Base-by-base conservation (phyloP, 37 sponge, comb jelly and placozoan genomes). In the Agelas oroides region DNA sequence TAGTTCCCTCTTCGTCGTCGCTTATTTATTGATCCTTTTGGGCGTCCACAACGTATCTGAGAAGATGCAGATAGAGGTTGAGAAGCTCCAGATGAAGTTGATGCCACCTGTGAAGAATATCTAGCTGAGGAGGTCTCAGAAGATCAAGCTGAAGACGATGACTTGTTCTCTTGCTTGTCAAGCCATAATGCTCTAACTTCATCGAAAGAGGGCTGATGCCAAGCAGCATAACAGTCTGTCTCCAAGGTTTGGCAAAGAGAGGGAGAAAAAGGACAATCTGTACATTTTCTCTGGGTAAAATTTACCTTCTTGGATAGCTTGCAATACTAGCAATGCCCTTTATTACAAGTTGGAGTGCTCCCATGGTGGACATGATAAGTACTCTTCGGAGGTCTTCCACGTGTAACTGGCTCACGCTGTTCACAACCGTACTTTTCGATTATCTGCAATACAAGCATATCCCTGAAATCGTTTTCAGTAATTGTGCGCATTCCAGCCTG, bases 261-360 rank as follows among this genome's bases (percentile, higher is more conserved):
- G 46, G 71, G 71, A 5, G n/a, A 19, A 15, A 70, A 70, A 30
- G 71, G 71, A 70, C 71, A 70, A 34, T 70, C 71, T 19, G 71
- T 14, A 16, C 71, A 70, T 16, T 70, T 70, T 33, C 71, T 34
- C 71, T 70, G 71, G n/a, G 71, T 70, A 5, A 32, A 23, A 16
- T 21, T 30, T 8, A 8, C 35, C 37, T 34, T 36, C 12, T 70
- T 6, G 71, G 31, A 17, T 30, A 70, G 71, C 34, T 70, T 24
- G 35, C 71, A 70, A 16, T 70, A 70, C 28, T 36, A 5, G 16
- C 71, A 70, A 6, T 5, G 31, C 6, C 37, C 31, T 70, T 70
- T 24, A 5, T 33, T 6, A 5, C 33, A 2, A 70, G 6, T 19
- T 33, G 16, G 12, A 23, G 23, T 16, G 34, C 71, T 70, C 23